Evolutionary conservation across 2,797 vertebrate species (phyloP), one percentile per base, ranked within the genome.

Genomic region (Arrhamphus sclerolepis): DNA sequence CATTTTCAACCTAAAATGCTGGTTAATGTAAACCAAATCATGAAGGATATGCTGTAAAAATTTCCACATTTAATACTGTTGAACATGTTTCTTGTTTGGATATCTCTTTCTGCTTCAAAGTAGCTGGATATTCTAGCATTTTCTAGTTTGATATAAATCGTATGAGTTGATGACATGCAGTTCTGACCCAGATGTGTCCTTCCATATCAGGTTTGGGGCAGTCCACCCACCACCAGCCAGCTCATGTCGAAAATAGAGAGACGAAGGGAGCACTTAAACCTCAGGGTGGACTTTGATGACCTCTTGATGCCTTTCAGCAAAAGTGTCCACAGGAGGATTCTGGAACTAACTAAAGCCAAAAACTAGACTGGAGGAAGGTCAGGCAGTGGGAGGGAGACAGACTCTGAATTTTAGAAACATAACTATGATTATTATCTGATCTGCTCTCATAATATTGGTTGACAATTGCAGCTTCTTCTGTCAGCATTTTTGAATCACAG

Each of bases 191-290:
- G 28, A 28, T n/a, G 34, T 19, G 39, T 57, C 13, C 41, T 20
- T 56, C 8, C 87, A 24, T 89, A 74, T 64, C 72, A 98, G 96
- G 73, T 90, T 46, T 96, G 94, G 96, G 87, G 86, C 50, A 92
- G 93, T 13, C 94, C 94, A 16, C 76, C 92, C 14, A 89, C 89
- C 53, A 95, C 87, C 52, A 72, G 73, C 41, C 91, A 95, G 59
- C 80, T 94, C 62, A 87, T 93, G 66, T 91, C 84, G 77, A 94
- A 92, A 71, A 88, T 87, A 38, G 92, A 94, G 72, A 77, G 86
- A 17, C 77, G 84, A 28, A 90, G 57, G 28, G 87, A 94, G 41
- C 81, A 22, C 0, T 72, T 93, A 26, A 38, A 87, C 3, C 90
- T 93, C 0, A 86, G 89, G 40, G 84, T 93, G 53, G 92, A 94